phyloP scores from a whole-genome alignment of 2,797 vertebrate genomes.

The Onychomys leucogaster region DNA sequence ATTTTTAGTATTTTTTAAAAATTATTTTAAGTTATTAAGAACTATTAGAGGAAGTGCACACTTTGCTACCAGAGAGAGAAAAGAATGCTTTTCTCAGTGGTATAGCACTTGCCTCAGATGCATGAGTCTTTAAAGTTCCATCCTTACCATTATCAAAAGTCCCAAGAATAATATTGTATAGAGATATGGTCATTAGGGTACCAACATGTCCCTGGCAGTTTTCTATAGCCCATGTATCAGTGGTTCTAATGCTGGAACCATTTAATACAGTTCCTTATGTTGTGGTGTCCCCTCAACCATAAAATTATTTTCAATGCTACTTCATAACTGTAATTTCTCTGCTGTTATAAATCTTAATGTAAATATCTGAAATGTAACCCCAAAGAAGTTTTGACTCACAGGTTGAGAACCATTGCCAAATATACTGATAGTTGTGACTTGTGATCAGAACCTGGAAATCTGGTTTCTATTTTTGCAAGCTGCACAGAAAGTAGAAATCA shows the following conservation, averaged over 20 bases:
- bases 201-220: background rate
- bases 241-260: no score
- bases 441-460: background rate
- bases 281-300: no score
- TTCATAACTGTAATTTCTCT: no score
- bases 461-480: background rate
- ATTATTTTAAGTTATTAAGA: background rate
- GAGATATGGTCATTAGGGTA: background rate
- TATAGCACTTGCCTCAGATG: background rate
- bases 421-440: background rate
- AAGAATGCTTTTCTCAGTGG: background rate
- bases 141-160: background rate
- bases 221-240: background rate
- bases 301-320: no score
- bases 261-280: no score
- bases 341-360: no score
- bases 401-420: no score
- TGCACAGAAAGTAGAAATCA: background rate
- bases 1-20: background rate
- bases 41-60: background rate
- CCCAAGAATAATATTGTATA: background rate
- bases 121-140: background rate
- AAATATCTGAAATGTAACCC: no score
- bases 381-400: no score
- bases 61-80: background rate